phyloP scores from a whole-genome alignment of 2,797 vertebrate genomes.

The Falco concolor region DNA sequence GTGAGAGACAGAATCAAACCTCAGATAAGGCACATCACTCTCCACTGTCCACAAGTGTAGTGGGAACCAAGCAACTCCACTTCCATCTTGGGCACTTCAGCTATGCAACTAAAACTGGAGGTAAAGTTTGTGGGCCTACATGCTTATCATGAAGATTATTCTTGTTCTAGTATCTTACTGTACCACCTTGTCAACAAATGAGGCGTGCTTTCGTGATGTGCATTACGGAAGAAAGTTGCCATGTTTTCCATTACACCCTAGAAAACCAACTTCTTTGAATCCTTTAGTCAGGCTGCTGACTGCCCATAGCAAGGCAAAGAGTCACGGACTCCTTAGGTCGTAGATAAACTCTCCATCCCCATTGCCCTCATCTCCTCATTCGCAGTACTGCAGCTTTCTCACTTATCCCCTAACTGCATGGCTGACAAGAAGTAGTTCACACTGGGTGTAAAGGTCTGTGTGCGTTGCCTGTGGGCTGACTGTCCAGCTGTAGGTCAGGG shows the following conservation, averaged over 20 bases:
- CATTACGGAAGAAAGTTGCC: neutral
- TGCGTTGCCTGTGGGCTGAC: neutral
- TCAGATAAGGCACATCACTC: neutral
- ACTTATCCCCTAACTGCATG: neutral
- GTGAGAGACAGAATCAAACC: neutral
- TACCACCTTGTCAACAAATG: neutral
- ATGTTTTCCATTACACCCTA: neutral
- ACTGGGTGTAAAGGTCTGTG: neutral
- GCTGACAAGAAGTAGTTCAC: neutral
- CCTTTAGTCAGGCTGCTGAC: neutral
- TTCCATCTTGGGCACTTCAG: neutral
- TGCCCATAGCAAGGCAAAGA: neutral
- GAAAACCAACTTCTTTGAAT: neutral
- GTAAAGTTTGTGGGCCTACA: neutral
- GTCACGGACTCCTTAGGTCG: neutral
- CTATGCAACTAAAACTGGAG: neutral
- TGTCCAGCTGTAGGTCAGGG: neutral
- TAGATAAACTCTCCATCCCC: neutral
- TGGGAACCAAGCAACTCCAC: neutral
- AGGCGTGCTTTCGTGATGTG: neutral
- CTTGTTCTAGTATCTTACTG: neutral
- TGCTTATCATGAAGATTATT: neutral
- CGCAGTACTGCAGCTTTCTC: neutral
- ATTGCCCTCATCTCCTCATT: neutral
- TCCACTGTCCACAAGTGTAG: neutral